phyloP scores from a whole-genome alignment of 1,140 invertebrate genomes.

The Doryteuthis pealeii region DNA sequence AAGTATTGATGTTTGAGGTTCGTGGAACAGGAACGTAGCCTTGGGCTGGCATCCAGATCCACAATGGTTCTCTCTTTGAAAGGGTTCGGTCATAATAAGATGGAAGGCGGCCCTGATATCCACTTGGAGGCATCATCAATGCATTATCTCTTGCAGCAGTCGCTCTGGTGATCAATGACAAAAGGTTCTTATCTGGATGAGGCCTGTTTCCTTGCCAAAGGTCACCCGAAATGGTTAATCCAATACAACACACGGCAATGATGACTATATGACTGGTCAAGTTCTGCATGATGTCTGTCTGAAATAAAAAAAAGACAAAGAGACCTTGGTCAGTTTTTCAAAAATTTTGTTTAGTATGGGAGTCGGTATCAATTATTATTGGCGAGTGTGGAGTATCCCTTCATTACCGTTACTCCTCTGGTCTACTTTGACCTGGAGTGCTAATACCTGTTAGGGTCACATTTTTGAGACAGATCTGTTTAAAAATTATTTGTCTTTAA shows the following conservation, averaged over 20 bases:
- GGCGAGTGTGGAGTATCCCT: no score
- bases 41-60: conserved; percentile 56
- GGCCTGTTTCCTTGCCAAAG: neutral
- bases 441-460: no score
- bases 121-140: conserved; percentile 34
- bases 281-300: neutral
- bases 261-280: neutral
- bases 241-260: neutral
- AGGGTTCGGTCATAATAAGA: conserved; percentile 23
- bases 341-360: no score
- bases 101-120: conserved; percentile 33
- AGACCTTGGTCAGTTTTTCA: no score
- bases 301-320: neutral
- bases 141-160: neutral
- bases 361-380: no score
- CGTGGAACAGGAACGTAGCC: conserved; percentile 47
- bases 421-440: no score
- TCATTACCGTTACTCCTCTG: no score
- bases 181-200: neutral
- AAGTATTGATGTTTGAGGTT: conserved; percentile 24
- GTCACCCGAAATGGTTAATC: neutral
- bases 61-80: conserved; percentile 40
- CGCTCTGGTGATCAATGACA: conserved; percentile 4
- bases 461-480: no score
- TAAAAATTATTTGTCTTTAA: no score